phyloP scores from a whole-genome alignment of 2,113 vertebrate species.

The Laterallus jamaicensis region DNA sequence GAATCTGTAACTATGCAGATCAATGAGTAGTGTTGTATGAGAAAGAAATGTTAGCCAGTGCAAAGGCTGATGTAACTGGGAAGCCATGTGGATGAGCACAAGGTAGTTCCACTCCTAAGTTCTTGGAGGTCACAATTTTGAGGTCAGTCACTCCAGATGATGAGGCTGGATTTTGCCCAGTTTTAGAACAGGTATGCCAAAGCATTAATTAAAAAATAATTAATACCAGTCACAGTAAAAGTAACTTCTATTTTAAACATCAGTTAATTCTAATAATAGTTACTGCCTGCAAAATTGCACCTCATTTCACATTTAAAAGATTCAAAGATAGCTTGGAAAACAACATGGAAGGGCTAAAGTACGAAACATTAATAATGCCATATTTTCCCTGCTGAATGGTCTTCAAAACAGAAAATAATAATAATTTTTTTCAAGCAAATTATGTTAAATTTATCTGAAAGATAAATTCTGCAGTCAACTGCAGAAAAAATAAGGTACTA shows the following conservation, averaged over 20 bases:
- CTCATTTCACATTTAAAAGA: neutral
- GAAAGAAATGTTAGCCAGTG: neutral
- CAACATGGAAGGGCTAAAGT: conserved; percentile 2
- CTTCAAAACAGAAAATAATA: neutral
- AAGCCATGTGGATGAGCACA: neutral
- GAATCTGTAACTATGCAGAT: neutral
- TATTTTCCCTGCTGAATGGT: neutral
- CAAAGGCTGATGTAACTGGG: neutral
- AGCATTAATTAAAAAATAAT: neutral
- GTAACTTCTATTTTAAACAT: neutral
- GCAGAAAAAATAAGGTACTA: neutral
- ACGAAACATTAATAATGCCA: neutral
- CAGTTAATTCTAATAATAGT: neutral
- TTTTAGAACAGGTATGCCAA: neutral
- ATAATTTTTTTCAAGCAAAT: neutral
- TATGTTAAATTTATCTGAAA: neutral
- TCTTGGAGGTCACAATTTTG: neutral
- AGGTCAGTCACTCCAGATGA: neutral
- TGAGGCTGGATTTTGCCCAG: neutral
- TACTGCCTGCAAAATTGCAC: neutral
- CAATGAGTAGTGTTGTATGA: neutral
- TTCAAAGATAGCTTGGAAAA: neutral
- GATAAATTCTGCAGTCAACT: neutral
- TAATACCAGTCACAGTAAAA: neutral
- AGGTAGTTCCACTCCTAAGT: neutral